Evolutionary conservation across 2,797 vertebrate genomes (phyloP).

Genomic region (Odontamblyopus lacepedii): DNA sequence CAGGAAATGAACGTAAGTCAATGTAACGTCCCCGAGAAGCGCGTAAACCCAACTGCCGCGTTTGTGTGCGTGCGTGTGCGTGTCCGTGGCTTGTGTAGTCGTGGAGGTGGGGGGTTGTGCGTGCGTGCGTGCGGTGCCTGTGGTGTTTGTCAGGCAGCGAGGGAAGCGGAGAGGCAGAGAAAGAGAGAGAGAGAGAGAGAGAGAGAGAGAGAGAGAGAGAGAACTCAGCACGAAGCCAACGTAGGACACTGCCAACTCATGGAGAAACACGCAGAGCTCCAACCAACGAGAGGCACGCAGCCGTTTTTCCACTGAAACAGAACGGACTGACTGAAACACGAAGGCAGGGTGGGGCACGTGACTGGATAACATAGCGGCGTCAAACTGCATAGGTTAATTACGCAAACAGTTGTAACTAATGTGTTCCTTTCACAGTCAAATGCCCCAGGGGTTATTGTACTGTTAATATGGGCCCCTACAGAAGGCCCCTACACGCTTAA

Average conservation of each 20-base stretch:
- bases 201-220: slow-evolving; percentile 57
- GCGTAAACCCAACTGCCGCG: neutral
- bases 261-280: slow-evolving; percentile 72
- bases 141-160: slow-evolving; percentile 71
- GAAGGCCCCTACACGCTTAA: neutral
- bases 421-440: neutral
- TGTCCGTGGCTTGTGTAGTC: neutral
- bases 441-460: neutral
- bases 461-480: neutral
- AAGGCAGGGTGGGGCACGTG: neutral
- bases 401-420: neutral
- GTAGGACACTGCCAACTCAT: slow-evolving; percentile 77
- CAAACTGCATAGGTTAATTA: neutral
- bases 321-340: neutral
- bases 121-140: slow-evolving; percentile 26
- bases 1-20: too few species aligned
- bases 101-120: slow-evolving; percentile 24
- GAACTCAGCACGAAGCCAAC: slow-evolving; percentile 75
- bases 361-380: neutral
- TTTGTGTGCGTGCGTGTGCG: neutral
- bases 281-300: slow-evolving; percentile 71
- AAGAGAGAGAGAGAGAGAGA: slow-evolving; percentile 52
- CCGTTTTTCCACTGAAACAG: slow-evolving; percentile 31
- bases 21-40: too few species aligned
- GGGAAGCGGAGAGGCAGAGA: slow-evolving; percentile 54